Base-by-base conservation (phyloP, 1,140 invertebrate species). In the Hylaeus volcanicus region DNA sequence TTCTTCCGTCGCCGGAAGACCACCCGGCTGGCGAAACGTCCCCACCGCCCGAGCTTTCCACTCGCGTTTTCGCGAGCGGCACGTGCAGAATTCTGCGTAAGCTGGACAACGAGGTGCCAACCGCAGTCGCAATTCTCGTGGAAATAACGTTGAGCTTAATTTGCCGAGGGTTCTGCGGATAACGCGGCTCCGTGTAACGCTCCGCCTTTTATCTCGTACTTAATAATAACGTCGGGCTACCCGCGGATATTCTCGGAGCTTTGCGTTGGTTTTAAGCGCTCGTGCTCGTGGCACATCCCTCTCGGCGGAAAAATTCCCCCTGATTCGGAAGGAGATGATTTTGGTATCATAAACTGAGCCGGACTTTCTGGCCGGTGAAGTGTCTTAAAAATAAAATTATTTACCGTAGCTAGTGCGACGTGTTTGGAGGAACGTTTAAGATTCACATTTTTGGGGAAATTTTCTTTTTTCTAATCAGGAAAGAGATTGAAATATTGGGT, bases 81-180 rank as follows among this genome's bases (percentile, higher is more conserved):
- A 48, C 11, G 14, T 45, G 9, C n/a, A 12, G 26, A 2, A 8
- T 26, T 26, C 14, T 37, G 12, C 53, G 65, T 68, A 51, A 68
- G n/a, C 65, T 14, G 26, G 15, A 26, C 48, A 39, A 43, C 55
- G 26, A n/a, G 43, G 45, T 26, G 43, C 43, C 53, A 51, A 48
- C 41, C 51, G 48, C 48, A 14, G 8, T 39, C 37, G 56, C 66
- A 51, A 39, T 66, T 66, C 48, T 15, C 60, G 2, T 6, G 61
- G 69, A 74, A 79, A 74, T 74, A 79, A 66, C 51, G 53, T 51
- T 66, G 39, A 66, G 51, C 53, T 74, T 74, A 79, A 66, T 66
- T 79, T 15, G 61, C 51, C 60, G 70, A 58, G 61, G 69, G 51
- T 64, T 64, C 39, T 61, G 58, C 76, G 69, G 39, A 53, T 64